A percentile compares a stretch with the other conserved stretches of the same genome.
phyloP scores from a whole-genome alignment of 2,888 invertebrate species.

The Aphrophora alni region DNA sequence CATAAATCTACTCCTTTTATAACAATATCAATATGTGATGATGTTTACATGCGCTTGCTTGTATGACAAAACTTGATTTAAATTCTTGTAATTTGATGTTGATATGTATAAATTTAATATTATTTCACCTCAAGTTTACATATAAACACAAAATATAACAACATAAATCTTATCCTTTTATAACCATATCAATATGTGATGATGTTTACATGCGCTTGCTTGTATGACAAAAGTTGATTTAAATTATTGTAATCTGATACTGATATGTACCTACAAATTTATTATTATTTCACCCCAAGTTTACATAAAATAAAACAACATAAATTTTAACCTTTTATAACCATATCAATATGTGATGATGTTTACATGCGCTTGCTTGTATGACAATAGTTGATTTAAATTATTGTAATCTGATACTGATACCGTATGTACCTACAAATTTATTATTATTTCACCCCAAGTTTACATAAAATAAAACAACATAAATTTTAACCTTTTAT shows the following conservation, averaged over 20 bases:
- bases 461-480: too few species aligned
- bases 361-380: slow-evolving; percentile 6
- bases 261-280: not conserved
- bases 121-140: not conserved
- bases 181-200: not conserved
- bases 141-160: too few species aligned
- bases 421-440: not conserved
- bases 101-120: not conserved
- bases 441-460: too few species aligned
- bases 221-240: not conserved
- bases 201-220: slow-evolving; percentile 26
- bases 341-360: not conserved
- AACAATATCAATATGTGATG: not conserved
- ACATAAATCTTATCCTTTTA: not conserved
- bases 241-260: not conserved
- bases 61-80: not conserved
- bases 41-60: slow-evolving; percentile 26
- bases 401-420: not conserved
- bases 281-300: too few species aligned
- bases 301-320: too few species aligned
- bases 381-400: slow-evolving; percentile 2
- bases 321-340: not conserved
- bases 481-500: not conserved
- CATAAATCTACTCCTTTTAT: too few species aligned
- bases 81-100: not conserved